Evolutionary conservation across 2,113 vertebrate species (phyloP).

Genomic region (Corynorhinus townsendii): DNA sequence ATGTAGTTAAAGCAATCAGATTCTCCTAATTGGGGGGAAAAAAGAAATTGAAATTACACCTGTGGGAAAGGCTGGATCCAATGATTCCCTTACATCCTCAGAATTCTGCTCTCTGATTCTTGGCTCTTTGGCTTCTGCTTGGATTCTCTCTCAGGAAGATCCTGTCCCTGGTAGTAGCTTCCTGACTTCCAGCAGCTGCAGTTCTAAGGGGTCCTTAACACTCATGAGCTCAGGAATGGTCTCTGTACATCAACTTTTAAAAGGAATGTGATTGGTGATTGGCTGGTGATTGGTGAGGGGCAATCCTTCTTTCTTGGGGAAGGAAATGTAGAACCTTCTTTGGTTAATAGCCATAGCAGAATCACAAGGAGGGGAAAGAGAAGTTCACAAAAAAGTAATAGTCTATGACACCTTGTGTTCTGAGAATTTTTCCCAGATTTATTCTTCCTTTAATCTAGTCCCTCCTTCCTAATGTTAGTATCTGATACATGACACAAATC

Average conservation of each 20-base stretch:
- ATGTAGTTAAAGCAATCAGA: background rate
- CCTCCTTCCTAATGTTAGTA: background rate
- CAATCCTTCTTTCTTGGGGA: background rate
- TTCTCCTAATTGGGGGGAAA: background rate
- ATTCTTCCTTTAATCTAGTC: background rate
- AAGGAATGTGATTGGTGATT: background rate
- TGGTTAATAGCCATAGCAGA: background rate
- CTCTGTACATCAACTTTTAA: background rate
- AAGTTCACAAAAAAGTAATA: background rate
- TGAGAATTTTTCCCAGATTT: background rate
- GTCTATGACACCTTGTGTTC: background rate
- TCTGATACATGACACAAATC: background rate
- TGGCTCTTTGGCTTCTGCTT: background rate
- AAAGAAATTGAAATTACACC: background rate
- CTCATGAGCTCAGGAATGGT: background rate
- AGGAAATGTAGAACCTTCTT: background rate
- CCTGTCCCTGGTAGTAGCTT: background rate
- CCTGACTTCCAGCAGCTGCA: background rate
- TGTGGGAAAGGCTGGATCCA: background rate
- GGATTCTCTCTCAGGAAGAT: background rate
- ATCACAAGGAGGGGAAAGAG: background rate
- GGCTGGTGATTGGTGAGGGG: background rate
- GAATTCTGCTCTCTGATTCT: background rate
- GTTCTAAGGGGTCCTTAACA: background rate
- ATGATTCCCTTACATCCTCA: background rate